These are phyloP conservation scores for Isichthys henryi DNA, from an alignment of 2,113 vertebrate species.

Conservation along the genomic window DNA sequence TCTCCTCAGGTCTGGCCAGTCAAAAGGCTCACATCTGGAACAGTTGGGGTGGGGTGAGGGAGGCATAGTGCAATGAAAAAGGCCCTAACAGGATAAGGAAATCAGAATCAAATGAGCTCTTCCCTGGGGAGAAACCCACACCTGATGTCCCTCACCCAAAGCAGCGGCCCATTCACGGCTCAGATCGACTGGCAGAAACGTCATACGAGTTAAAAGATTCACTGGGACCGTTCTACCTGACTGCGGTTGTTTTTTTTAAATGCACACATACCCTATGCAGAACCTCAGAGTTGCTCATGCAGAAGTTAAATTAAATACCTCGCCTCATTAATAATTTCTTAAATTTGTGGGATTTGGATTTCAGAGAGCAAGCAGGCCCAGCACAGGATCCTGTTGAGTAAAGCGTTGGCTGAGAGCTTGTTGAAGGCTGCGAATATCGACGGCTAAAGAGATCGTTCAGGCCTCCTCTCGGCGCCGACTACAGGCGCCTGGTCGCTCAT, in stretches of 20 bases:
- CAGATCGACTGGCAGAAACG: not conserved
- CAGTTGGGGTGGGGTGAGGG: conserved; percentile 16
- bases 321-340: not conserved
- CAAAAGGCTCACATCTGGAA: conserved; percentile 14
- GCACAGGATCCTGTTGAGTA: not conserved
- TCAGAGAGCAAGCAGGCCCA: not conserved
- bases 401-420: not conserved
- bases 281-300: not conserved
- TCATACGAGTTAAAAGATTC: not conserved
- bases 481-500: not conserved
- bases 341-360: not conserved
- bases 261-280: not conserved
- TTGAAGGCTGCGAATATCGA: not conserved
- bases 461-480: not conserved
- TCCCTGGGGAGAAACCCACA: not conserved
- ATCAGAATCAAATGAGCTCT: not conserved
- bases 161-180: not conserved
- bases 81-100: not conserved
- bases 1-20: not conserved
- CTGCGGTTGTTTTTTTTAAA: not conserved
- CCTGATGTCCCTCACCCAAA: not conserved
- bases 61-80: conserved; percentile 12
- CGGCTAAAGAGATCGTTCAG: not conserved
- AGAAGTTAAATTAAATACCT: not conserved
- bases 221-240: not conserved